Evolutionary conservation across 2,888 invertebrate genomes (phyloP), one percentile per base, ranked within the genome.

Genomic region (Pandemis heparana): DNA sequence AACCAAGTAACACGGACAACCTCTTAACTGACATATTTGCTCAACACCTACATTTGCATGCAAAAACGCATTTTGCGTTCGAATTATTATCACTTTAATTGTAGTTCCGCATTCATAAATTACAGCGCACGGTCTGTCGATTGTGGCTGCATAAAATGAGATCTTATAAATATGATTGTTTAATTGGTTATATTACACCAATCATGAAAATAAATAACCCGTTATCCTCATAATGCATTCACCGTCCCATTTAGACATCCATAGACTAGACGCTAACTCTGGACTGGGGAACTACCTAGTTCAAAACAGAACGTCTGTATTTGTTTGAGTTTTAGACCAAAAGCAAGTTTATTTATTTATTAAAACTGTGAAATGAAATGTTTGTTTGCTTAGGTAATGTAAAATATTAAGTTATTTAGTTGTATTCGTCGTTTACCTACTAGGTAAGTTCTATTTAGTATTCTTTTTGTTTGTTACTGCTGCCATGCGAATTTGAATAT

Each of bases 1-100:
- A 89, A 88, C 83, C 80, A 80, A 85, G 73, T 70, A 70, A 89
- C 88, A 85, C 83, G 84, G 87, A 85, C 85, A 87, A 88, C 88
- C 86, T 89, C 88, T 90, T 87, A 87, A 87, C 84, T 87, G 84
- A 84, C 79, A 80, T 81, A 80, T 82, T 82, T 81, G 80, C 79
- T 80, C 78, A 80, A 78, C 78, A 78, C 78, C 38, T 75, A 78
- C 76, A 80, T 82, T 81, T 81, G 79, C 80, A 82, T 82, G 77
- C 78, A 73, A 75, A 75, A 76, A 75, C 64, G 56, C 63, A 74
- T 74, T 76, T 76, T 75, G 59, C 71, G 63, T 63, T 77, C 71
- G 71, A 75, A 77, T 78, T 74, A 77, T 77, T 77, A 77, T 75
- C 67, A 71, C 67, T 70, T 75, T 77, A 75, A 77, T 78, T 77